Base-by-base conservation (phyloP, 2,113 vertebrate genomes). In the Syrrhaptes paradoxus region DNA sequence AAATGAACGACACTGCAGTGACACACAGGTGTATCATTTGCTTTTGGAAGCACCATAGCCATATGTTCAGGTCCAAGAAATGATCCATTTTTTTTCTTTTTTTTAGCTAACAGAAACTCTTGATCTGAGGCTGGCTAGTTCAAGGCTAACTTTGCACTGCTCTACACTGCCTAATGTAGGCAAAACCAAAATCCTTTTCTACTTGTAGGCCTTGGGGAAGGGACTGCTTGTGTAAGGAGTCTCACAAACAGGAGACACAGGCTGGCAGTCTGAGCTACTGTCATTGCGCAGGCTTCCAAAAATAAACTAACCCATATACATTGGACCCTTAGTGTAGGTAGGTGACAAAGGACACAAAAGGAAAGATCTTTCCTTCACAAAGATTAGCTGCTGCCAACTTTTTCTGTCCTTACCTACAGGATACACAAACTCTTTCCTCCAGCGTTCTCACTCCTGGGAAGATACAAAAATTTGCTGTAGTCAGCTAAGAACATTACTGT, bases 1-100 rank as follows among this genome's bases (percentile, higher is more conserved):
- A 17, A 46, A 1, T 2, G 38, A 17, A 32, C 0, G 6, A 4
- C 3, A 8, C 61, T 63, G 41, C 52, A 52, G 79, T 4, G 71
- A 41, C 24, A n/a, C 18, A 18, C 13, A 9, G 22, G 13, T 0
- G 0, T 46, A 4, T 2, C 8, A 1, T n/a, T 80, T 21, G 31
- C 46, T 28, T 41, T 28, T 52, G 86, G 26, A 45, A 54, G n/a
- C 24, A n/a, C 38, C 49, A 10, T 3, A 29, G 4, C 38, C n/a
- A 3, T 32, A 7, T 1, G 1, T 6, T 76, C 31, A 36, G n/a
- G 7, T 28, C 58, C 4, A 6, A 10, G 28, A 66, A 45, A 31
- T 1, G 4, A 41, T 16, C 67, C 25, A 41, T 41, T 41, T 41
- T 41, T 41, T 26, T 46, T 46, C 19, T 46, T 17, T 1, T 11